Evolutionary conservation across 2,888 invertebrate genomes (phyloP).

Genomic region (Tubulanus polymorphus): DNA sequence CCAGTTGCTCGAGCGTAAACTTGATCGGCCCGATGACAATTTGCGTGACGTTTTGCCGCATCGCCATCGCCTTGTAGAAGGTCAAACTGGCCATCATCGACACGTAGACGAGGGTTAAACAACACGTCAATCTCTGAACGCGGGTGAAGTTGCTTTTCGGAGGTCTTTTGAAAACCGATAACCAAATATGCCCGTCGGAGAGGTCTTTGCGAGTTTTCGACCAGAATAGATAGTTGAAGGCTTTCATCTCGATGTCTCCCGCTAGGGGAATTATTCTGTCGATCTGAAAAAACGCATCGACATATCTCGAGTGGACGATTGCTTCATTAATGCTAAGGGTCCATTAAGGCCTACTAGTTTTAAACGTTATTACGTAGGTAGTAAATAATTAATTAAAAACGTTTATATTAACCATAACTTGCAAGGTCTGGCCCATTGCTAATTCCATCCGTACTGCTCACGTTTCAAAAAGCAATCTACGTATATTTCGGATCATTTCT

Average conservation of each 20-base stretch:
- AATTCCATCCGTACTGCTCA: no score
- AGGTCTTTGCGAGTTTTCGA: constrained; percentile 23
- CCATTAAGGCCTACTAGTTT: no score
- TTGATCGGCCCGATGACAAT: constrained; percentile 45
- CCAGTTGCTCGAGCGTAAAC: constrained; percentile 36
- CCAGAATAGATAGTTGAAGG: constrained; percentile 28
- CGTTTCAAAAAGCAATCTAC: no score
- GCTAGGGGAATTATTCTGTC: constrained; percentile 26
- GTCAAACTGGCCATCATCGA: constrained; percentile 52
- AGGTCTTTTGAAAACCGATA: constrained; percentile 27
- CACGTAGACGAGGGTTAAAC: constrained; percentile 47
- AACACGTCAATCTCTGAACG: constrained; percentile 40
- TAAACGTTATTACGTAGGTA: no score
- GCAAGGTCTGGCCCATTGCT: no score
- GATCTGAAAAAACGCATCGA: constrained; percentile 22
- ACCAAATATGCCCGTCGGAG: constrained; percentile 27
- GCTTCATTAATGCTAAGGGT: no score
- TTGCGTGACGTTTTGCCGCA: constrained; percentile 1
- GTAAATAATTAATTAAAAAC: no score
- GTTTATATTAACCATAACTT: no score
- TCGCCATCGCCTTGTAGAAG: no score
- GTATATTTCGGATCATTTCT: no score
- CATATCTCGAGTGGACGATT: no score
- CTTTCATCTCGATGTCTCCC: constrained; percentile 22
- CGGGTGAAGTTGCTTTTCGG: constrained; percentile 36